Evolutionary conservation across 30 jellyfish, hydroid and myxozoan genomes (phyloP).

Genomic region (Cassiopea andromeda): DNA sequence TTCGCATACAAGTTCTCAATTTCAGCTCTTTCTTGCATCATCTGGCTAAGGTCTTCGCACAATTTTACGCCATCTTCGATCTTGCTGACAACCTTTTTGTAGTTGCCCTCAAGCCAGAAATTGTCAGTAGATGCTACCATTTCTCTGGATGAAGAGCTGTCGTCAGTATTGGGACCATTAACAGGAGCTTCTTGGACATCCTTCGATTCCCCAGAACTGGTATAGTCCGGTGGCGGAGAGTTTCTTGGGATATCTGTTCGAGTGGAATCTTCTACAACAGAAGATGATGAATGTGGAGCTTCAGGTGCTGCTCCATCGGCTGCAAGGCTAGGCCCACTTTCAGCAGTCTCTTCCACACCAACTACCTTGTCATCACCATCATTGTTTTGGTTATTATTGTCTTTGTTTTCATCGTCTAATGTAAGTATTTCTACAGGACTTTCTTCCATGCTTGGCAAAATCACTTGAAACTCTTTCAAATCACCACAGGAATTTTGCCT

Average conservation of each 20-base stretch:
- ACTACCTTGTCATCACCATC: background rate
- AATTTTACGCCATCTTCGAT: conserved; percentile 87
- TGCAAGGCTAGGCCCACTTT: conserved; percentile 29
- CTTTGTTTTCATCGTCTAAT: background rate
- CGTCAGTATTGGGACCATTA: background rate
- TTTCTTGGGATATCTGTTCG: conserved; percentile 51
- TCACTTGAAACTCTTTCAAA: background rate
- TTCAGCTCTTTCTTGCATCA: conserved; percentile 91
- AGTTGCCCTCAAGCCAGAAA: conserved; percentile 84
- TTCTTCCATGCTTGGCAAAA: background rate
- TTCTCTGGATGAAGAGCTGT: background rate
- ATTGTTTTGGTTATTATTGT: background rate
- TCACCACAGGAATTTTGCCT: background rate
- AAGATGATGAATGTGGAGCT: background rate
- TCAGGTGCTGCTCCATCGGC: background rate
- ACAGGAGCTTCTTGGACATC: background rate
- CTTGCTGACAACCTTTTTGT: conserved; percentile 67
- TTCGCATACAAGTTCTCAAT: conserved; percentile 85
- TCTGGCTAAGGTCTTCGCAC: conserved; percentile 81
- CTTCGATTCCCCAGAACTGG: background rate
- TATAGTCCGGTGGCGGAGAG: conserved; percentile 69
- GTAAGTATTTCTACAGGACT: background rate
- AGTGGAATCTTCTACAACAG: background rate
- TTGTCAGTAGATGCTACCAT: conserved; percentile 4
- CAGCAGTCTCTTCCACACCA: background rate